These are phyloP conservation scores for Spea hammondii DNA, from an alignment of 2,797 vertebrate genomes.

Conservation along the genomic window DNA sequence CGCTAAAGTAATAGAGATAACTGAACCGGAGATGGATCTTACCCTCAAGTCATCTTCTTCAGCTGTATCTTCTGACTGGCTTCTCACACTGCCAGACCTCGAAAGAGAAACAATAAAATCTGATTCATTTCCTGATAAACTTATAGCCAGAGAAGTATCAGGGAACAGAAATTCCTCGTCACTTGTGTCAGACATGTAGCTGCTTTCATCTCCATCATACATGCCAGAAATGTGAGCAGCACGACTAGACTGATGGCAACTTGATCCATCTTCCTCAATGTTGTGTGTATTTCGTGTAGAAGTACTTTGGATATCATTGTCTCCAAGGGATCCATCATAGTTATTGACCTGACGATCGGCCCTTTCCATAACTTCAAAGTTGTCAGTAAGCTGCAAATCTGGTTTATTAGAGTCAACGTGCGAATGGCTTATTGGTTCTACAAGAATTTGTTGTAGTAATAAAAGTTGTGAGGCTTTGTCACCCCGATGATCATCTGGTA, in stretches of 20 bases:
- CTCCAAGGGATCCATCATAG: background rate
- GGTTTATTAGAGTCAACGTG: background rate
- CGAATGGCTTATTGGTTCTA: background rate
- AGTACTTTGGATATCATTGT: background rate
- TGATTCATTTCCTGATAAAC: slow-evolving; percentile 13
- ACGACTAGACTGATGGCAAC: background rate
- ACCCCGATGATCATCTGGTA: background rate
- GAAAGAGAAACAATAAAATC: slow-evolving; percentile 20
- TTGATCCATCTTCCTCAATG: background rate
- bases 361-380: background rate
- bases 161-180: slow-evolving; percentile 30
- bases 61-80: background rate
- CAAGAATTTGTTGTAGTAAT: slow-evolving; percentile 36
- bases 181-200: slow-evolving; percentile 12
- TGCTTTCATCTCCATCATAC: slow-evolving; percentile 4
- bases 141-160: slow-evolving; percentile 11
- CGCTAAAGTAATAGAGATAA: too few species aligned
- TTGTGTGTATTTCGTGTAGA: too few species aligned
- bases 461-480: background rate
- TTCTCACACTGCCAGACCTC: background rate
- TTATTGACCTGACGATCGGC: background rate
- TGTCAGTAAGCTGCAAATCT: background rate
- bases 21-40: background rate
- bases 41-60: background rate
- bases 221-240: background rate